Evolutionary conservation across 2,888 invertebrate genomes (phyloP), one percentile per base, ranked within the genome.

Genomic region (Atethmia centrago): DNA sequence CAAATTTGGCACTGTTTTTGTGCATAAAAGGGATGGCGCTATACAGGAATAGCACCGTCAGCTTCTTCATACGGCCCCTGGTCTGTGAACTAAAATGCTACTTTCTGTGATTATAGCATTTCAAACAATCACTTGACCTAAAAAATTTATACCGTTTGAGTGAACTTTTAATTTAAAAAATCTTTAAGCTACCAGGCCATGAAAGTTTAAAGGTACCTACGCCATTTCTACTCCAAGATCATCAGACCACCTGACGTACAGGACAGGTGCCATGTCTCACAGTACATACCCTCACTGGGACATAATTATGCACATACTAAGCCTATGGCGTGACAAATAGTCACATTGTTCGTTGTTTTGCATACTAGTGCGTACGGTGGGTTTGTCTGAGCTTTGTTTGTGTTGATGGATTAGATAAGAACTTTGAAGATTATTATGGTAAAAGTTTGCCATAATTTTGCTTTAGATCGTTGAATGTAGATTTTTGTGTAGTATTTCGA

Each of bases 221-320:
- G 53, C 47, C 64, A 45, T 61, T 82, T 79, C 47, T 63, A 47
- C 36, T 53, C 14, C 68, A 79, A 79, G 74, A 83, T 68, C 74
- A 83, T 36, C 71, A 82, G 71, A 36, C 66, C 64, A 76, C 62
- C 68, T 82, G 81, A 81, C 53, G 49, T 62, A 51, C 51, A 14
- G 31, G 70, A 74, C 87, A 86, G 87, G 87, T 86, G 87, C 71
- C 76, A 73, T 73, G 77, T 74, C 67, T 74, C 77, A 56, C 77
- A 75, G 72, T 65, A 73, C 71, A 72, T 79, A 82, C 79, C 79
- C 82, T 78, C 80, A 51, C 56, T 74, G 19, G 36, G 51, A 36
- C 65, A 76, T 88, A 88, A 87, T 88, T 88, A 88, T 88, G 87
- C 85, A 84, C 88, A 88, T 88, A 87, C 71, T 85, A 84, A 83